phyloP scores from a whole-genome alignment of 2,797 vertebrate species.

The Typhlichthys eigenmanni region DNA sequence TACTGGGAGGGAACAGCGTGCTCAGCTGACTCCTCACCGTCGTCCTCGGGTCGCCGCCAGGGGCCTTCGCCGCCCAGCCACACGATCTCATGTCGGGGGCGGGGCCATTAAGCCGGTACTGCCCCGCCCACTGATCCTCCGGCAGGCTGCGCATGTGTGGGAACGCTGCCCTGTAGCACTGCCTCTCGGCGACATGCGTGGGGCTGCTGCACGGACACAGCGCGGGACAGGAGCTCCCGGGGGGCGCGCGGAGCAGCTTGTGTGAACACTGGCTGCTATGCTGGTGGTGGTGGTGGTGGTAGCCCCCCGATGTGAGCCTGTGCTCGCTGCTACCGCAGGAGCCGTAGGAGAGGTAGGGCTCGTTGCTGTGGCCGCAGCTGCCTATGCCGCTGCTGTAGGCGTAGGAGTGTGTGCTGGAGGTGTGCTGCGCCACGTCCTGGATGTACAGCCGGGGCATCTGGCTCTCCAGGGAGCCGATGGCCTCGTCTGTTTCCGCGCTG shows the following conservation, averaged over 20 bases:
- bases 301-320: background rate
- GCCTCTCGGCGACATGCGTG: constrained; percentile 1
- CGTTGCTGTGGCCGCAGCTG: constrained; percentile 47
- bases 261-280: constrained; percentile 14
- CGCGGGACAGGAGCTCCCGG: constrained; percentile 1
- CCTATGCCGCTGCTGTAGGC: constrained; percentile 66
- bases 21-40: constrained; percentile 58
- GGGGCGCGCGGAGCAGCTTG: background rate
- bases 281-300: background rate
- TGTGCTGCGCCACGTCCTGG: constrained; percentile 29
- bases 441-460: constrained; percentile 51
- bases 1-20: constrained; percentile 65
- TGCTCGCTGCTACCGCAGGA: background rate
- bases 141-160: constrained; percentile 32
- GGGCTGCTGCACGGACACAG: constrained; percentile 18
- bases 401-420: constrained; percentile 20
- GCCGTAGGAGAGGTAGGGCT: constrained; percentile 34
- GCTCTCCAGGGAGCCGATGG: constrained; percentile 66
- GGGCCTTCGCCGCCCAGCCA: background rate
- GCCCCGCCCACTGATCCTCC: constrained; percentile 32
- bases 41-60: constrained; percentile 40
- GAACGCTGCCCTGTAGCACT: background rate
- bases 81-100: no score
- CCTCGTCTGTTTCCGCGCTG: constrained; percentile 55
- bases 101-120: constrained; percentile 9